phyloP scores from a whole-genome alignment of 1,140 invertebrate genomes.

The Hylyphantes graminicola region DNA sequence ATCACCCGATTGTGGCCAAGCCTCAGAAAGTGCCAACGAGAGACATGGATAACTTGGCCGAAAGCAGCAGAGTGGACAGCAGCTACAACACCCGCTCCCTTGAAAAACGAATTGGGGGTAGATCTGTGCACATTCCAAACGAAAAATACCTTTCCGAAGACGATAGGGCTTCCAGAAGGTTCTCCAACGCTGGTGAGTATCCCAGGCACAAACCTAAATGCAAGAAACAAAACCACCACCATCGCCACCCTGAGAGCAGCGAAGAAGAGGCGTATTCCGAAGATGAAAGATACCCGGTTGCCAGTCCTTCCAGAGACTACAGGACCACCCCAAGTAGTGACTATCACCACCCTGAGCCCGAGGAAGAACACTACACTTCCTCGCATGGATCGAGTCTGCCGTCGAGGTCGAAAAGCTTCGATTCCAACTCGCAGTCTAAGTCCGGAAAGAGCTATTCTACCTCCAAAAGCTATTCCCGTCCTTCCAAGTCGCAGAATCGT shows the following conservation, averaged over 20 bases:
- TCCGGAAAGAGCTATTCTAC: slow-evolving; percentile 5
- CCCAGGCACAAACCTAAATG: neutral
- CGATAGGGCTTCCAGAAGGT: neutral
- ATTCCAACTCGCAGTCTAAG: slow-evolving; percentile 16
- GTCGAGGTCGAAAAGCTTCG: neutral
- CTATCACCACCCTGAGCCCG: neutral
- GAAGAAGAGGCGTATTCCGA: neutral
- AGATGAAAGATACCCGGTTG: neutral
- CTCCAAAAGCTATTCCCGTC: slow-evolving; percentile 24
- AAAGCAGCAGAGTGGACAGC: neutral
- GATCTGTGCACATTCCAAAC: neutral
- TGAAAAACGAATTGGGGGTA: neutral
- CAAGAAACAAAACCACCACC: slow-evolving; percentile 2
- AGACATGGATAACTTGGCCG: neutral
- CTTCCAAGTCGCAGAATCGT: neutral
- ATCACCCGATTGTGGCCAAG: neutral
- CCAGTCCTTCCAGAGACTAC: neutral
- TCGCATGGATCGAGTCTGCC: neutral
- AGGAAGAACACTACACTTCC: neutral
- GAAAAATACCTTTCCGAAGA: neutral
- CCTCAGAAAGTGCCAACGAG: neutral
- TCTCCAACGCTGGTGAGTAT: neutral
- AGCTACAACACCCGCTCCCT: neutral
- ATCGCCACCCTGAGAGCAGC: neutral
- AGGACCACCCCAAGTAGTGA: neutral